Percentiles rank a stretch among this genome's conserved stretches.
phyloP scores from a whole-genome alignment of 2,113 vertebrate species.

The Mustela nigripes region DNA sequence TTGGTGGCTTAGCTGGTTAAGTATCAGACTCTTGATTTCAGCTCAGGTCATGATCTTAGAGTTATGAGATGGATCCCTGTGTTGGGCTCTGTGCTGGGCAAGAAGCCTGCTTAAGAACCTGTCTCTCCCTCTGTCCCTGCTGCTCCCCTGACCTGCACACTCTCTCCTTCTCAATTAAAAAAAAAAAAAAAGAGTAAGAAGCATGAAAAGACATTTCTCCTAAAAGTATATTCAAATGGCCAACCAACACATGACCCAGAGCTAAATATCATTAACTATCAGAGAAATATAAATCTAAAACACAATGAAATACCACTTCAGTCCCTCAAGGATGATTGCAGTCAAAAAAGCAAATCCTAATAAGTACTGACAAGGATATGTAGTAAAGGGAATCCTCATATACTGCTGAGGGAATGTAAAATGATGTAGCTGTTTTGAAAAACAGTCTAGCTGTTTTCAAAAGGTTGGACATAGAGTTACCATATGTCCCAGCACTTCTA shows the following conservation, averaged over 20 bases:
- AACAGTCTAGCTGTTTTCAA: background rate
- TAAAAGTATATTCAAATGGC: background rate
- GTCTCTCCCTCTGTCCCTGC: no score
- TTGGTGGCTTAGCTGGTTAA: no score
- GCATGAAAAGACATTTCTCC: background rate
- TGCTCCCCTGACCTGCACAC: no score
- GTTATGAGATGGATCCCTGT: no score
- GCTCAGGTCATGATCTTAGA: no score
- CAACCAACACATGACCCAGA: background rate
- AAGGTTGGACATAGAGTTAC: background rate
- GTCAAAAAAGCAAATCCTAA: background rate
- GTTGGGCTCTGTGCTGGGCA: no score
- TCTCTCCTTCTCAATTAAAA: no score
- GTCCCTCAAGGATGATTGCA: background rate
- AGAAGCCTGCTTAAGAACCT: no score
- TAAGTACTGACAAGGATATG: background rate
- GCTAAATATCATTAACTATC: background rate
- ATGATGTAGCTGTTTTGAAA: background rate
- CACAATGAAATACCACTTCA: background rate
- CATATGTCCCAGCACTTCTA: background rate
- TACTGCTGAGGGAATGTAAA: background rate
- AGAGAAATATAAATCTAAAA: background rate
- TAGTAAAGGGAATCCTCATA: background rate
- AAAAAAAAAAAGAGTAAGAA: no score
- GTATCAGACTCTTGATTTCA: no score